phyloP scores from a whole-genome alignment of 2,113 vertebrate species.

The Tetraodon nigroviridis region DNA sequence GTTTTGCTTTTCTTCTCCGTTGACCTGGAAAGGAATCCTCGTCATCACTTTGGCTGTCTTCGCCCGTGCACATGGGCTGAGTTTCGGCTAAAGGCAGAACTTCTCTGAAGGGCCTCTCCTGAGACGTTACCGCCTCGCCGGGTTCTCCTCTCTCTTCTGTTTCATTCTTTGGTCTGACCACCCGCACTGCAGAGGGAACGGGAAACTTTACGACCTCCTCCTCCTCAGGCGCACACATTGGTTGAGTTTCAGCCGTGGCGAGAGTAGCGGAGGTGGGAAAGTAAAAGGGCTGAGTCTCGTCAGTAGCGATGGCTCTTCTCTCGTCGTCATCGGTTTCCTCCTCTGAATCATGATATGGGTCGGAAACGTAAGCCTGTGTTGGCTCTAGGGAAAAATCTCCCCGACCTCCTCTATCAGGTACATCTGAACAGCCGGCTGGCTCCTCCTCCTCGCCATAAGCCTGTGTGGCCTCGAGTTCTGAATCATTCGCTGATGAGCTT shows the following conservation, averaged over 20 bases:
- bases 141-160: conserved; percentile 7
- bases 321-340: conserved; percentile 27
- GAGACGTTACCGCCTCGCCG: not conserved
- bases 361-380: conserved; percentile 62
- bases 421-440: conserved; percentile 3
- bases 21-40: conserved; percentile 6
- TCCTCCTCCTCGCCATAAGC: conserved; percentile 27
- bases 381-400: conserved; percentile 48
- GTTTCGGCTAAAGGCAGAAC: conserved; percentile 31
- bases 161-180: not conserved
- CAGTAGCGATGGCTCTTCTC: not conserved
- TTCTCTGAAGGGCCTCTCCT: conserved; percentile 5
- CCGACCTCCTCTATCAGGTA: conserved; percentile 7
- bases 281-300: conserved; percentile 40
- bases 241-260: conserved; percentile 37
- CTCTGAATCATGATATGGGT: conserved; percentile 13
- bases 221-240: not conserved
- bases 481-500: conserved; percentile 30
- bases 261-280: conserved; percentile 17
- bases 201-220: not conserved
- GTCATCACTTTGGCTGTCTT: conserved; percentile 7
- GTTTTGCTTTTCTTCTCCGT: conserved; percentile 14
- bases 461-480: conserved; percentile 47
- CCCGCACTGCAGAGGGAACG: not conserved
- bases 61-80: conserved; percentile 34